Conservation (phyloP, 1,140 invertebrate genomes). For the Idris sp. region DNA sequence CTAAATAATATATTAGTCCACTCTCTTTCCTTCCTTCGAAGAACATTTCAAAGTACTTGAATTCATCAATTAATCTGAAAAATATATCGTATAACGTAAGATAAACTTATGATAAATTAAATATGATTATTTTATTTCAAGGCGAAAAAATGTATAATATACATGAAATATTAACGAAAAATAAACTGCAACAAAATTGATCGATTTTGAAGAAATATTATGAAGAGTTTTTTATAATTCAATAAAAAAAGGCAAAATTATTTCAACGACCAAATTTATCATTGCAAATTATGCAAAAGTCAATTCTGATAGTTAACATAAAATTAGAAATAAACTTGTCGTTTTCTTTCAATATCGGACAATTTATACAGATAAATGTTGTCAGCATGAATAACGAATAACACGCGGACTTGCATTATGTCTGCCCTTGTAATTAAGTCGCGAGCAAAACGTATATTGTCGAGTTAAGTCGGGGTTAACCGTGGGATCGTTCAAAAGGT, state of each 20-base stretch:
- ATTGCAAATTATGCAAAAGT: no score
- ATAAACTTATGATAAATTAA: neutral
- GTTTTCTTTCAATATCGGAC: no score
- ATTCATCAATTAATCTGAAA: neutral
- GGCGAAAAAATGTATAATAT: no score
- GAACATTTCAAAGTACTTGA: neutral
- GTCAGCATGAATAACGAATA: constrained; percentile 23
- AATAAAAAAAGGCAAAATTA: no score
- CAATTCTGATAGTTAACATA: no score
- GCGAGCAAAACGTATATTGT: constrained; percentile 52
- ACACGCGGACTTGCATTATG: constrained; percentile 42
- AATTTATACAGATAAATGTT: neutral
- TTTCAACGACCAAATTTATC: no score
- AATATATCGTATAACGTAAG: neutral
- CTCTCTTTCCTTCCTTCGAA: neutral
- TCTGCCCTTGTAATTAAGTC: constrained; percentile 57
- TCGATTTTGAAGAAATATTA: no score
- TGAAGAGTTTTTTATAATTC: no score
- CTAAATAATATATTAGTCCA: constrained; percentile 33
- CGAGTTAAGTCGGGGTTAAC: constrained; percentile 51
- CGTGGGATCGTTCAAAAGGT: constrained; percentile 50
- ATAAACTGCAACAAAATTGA: no score
- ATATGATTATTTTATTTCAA: no score
- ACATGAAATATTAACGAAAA: no score
- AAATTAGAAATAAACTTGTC: no score